Evolutionary conservation across 92 coral and sea anemone genomes (phyloP).

Genomic region (Heteractis magnifica): DNA sequence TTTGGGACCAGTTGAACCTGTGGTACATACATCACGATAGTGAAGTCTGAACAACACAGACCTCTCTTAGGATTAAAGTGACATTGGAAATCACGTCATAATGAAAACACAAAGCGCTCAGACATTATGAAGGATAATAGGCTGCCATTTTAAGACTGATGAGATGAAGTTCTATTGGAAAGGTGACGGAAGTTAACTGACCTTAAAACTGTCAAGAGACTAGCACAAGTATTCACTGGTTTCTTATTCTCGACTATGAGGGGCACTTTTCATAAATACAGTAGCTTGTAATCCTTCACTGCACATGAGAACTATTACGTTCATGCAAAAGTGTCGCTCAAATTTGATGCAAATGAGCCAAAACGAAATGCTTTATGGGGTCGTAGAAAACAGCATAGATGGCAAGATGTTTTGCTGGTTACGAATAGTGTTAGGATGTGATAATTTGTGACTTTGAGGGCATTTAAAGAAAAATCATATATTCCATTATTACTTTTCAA

Average conservation of each 20-base stretch:
- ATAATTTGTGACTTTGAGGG: too few relatives aligned
- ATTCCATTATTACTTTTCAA: too few relatives aligned
- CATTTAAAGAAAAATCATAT: too few relatives aligned
- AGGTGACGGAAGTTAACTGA: not conserved
- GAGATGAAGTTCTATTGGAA: not conserved
- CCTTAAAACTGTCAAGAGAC: not conserved
- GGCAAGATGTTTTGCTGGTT: too few relatives aligned
- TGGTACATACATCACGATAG: conserved; percentile 1
- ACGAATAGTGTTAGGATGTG: too few relatives aligned
- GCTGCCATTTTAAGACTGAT: not conserved
- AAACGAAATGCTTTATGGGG: too few relatives aligned
- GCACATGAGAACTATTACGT: not conserved
- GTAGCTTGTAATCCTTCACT: not conserved
- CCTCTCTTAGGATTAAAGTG: conserved; percentile 7
- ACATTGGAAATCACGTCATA: not conserved
- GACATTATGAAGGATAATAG: not conserved
- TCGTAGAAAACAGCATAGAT: too few relatives aligned
- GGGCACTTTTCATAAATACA: too few relatives aligned
- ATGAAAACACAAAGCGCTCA: not conserved
- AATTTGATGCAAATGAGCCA: too few relatives aligned
- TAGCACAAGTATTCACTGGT: not conserved
- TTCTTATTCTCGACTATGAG: not conserved
- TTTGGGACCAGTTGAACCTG: not conserved
- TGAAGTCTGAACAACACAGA: not conserved
- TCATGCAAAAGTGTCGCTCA: too few relatives aligned